Evolutionary conservation across 1,140 invertebrate species (phyloP).

Genomic region (Hormaphis cornu): DNA sequence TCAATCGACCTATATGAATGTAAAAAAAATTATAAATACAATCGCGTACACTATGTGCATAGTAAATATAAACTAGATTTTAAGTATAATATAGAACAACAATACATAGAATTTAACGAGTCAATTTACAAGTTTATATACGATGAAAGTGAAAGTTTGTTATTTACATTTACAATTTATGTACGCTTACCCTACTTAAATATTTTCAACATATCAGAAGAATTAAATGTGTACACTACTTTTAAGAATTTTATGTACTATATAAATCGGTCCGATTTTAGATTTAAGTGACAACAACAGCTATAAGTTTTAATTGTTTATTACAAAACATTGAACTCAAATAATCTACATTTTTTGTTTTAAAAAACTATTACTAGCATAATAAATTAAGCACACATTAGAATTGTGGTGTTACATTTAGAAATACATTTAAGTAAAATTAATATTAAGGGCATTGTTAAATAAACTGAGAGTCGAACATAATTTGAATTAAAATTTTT

Average conservation of each 20-base stretch:
- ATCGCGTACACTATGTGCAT: background rate
- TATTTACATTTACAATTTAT: conserved; percentile 15
- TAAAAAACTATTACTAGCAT: conserved; percentile 1
- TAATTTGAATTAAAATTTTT: background rate
- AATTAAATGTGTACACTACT: conserved; percentile 1
- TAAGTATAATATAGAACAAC: background rate
- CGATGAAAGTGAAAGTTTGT: background rate
- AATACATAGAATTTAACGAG: conserved; percentile 21
- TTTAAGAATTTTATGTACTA: background rate
- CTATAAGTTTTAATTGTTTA: background rate
- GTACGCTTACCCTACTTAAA: conserved; percentile 10
- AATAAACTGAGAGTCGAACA: background rate
- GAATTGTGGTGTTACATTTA: background rate
- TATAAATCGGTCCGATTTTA: background rate
- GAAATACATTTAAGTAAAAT: background rate
- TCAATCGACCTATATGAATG: background rate
- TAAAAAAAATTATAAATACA: background rate
- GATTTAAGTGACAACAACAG: conserved; percentile 8
- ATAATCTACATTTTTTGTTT: background rate
- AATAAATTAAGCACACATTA: background rate
- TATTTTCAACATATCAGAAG: conserved; percentile 24
- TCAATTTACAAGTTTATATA: conserved; percentile 32
- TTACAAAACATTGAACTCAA: background rate
- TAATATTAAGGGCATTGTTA: background rate
- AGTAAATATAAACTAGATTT: background rate